Conservation (phyloP, 2,797 vertebrate species). For the Propithecus perrieri region DNA sequence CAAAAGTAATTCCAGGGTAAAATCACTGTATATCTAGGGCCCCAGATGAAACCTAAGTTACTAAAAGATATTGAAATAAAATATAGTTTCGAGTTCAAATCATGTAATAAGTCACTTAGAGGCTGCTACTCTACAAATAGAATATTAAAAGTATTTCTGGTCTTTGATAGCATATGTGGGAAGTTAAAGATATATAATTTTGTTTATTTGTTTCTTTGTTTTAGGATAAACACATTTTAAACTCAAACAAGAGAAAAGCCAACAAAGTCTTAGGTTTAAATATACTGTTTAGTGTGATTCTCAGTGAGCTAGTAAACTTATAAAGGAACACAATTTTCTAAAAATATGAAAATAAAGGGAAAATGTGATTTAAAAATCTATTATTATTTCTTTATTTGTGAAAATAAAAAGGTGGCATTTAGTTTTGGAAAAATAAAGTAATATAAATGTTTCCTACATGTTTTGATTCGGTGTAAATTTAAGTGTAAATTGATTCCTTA, state of each 20-base stretch:
- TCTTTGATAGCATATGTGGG: not conserved
- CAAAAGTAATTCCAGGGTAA: slow-evolving; percentile 54
- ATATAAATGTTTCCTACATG: not conserved
- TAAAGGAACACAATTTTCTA: not conserved
- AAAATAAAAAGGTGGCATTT: slow-evolving; percentile 43
- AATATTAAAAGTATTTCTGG: slow-evolving; percentile 10
- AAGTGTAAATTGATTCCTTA: slow-evolving; percentile 67
- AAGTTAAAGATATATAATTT: not conserved
- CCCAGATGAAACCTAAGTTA: slow-evolving; percentile 52
- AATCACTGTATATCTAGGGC: not conserved
- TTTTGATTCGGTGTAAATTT: slow-evolving; percentile 71
- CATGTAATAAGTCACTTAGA: not conserved
- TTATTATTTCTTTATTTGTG: not conserved
- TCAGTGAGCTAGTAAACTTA: not conserved
- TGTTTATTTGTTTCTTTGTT: not conserved
- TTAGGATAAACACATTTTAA: not conserved
- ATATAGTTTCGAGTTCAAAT: slow-evolving; percentile 41
- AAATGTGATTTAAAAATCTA: not conserved
- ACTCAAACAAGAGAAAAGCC: not conserved
- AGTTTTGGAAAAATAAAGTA: slow-evolving; percentile 46
- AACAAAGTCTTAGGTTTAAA: not conserved
- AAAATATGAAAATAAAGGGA: not conserved
- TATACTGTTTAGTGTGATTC: not conserved
- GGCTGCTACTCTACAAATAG: not conserved
- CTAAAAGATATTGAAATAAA: slow-evolving; percentile 55